These are phyloP conservation scores for Andricus curvator DNA, from an alignment of 2,888 invertebrate genomes.

Conservation along the genomic window DNA sequence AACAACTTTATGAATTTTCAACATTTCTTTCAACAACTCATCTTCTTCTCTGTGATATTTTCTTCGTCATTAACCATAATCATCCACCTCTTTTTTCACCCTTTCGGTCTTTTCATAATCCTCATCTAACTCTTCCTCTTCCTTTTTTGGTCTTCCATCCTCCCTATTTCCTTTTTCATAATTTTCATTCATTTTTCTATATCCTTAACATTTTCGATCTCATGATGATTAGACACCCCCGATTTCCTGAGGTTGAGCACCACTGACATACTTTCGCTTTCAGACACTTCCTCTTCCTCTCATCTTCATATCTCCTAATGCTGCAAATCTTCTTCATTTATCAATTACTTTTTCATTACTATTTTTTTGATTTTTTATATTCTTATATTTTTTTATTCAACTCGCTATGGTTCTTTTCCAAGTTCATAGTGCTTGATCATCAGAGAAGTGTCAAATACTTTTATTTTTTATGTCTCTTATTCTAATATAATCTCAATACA, in stretches of 20 bases:
- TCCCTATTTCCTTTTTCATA: neutral
- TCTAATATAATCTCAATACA: neutral
- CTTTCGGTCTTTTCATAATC: neutral
- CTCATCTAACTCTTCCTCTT: neutral
- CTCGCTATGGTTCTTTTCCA: neutral
- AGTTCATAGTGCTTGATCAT: neutral
- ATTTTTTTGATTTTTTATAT: neutral
- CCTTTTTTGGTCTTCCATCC: neutral
- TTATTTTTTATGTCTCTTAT: neutral
- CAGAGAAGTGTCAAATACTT: neutral
- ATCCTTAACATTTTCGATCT: constrained; percentile 1
- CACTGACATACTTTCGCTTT: constrained; percentile 38
- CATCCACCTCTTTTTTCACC: neutral
- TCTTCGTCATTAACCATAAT: neutral
- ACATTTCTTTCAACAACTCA: neutral
- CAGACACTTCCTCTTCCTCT: constrained; percentile 39
- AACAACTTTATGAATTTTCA: neutral
- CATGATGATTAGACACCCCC: neutral
- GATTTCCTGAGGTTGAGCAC: constrained; percentile 17
- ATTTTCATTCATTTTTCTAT: neutral
- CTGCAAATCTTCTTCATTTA: neutral
- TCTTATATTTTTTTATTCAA: neutral
- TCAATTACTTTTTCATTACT: neutral
- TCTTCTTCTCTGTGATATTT: neutral
- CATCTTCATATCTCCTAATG: constrained; percentile 30